These are phyloP conservation scores for Epistrophe grossulariae DNA, from an alignment of 2,888 invertebrate genomes.

Conservation along the genomic window DNA sequence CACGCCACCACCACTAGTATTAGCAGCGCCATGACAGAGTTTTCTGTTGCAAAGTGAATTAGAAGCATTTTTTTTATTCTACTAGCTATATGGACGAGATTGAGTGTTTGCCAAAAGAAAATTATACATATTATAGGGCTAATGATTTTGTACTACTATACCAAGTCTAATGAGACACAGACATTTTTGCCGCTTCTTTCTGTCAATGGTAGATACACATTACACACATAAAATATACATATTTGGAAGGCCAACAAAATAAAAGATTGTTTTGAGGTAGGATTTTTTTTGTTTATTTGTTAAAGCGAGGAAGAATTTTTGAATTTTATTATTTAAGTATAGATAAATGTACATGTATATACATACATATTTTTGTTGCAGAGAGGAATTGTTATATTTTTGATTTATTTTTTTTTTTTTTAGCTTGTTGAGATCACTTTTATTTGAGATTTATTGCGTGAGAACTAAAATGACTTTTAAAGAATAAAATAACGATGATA, in stretches of 20 bases:
- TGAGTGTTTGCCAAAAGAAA: slow-evolving; percentile 52
- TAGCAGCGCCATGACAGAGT: background rate
- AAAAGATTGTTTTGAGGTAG: background rate
- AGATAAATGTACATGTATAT: background rate
- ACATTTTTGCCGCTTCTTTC: slow-evolving; percentile 51
- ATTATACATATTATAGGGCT: slow-evolving; percentile 23
- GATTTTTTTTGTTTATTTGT: slow-evolving; percentile 48
- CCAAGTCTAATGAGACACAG: slow-evolving; percentile 50
- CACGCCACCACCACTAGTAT: slow-evolving; percentile 2
- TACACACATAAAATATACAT: background rate
- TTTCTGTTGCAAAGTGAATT: background rate
- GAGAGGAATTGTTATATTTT: background rate
- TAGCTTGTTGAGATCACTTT: slow-evolving; percentile 26
- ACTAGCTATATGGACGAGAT: slow-evolving; percentile 2
- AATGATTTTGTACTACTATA: slow-evolving; percentile 58
- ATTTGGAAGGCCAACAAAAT: slow-evolving; percentile 22
- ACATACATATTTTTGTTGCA: slow-evolving; percentile 33
- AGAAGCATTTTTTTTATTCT: slow-evolving; percentile 2
- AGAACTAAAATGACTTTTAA: background rate
- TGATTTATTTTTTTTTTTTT: background rate
- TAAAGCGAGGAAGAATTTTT: slow-evolving; percentile 9
- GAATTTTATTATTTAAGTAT: background rate
- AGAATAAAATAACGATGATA: background rate
- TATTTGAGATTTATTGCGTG: slow-evolving; percentile 9
- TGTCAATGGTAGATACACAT: slow-evolving; percentile 27